Evolutionary conservation across 35 echinoderm and acorn worm species (phyloP), one percentile per base, ranked within the genome.

Genomic region (Ophiothrix spiculata): DNA sequence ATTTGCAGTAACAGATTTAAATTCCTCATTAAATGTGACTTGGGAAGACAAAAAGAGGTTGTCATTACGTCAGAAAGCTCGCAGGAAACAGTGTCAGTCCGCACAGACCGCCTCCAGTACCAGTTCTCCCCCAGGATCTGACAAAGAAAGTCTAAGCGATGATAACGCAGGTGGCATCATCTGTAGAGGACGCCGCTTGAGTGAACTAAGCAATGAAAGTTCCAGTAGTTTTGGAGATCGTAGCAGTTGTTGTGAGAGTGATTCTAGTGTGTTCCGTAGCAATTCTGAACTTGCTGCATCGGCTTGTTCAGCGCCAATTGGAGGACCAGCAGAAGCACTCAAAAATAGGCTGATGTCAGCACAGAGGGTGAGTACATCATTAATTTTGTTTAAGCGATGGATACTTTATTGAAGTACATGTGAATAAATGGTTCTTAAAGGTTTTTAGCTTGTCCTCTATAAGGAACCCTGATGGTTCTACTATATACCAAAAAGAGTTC

Each of bases 191-290:
- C 85, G 93, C 12, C 85, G 93, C 33, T 33, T 91, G 41, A 91
- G 89, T 32, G 89, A 91, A 36, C 89, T 91, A 34, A 91, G 89
- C 0, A 60, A 63, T 31, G 93, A 95, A 36, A 90, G 91, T 39
- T 79, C 83, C 29, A 86, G 88, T 32, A 95, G 93, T 60, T 95
- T 95, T 64, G 93, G 93, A 16, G 94, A 97, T 32, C 91, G 84
- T 38, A 75, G 75, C 32, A 97, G 94, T 75, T 56, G 84, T 49
- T 76, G 91, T 25, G 90, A 86, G 0, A 90, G 90, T 34, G 90
- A 97, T 75, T 97, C 94, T 38, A 97, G 90, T 86, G 94, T 92
- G 32, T 97, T 95, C 76, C 76, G 86, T 36, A 87, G 90, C 56
- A 92, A 56, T 39, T 69, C 79, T 42, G 85, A 54, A 10, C 75